Base-by-base conservation (phyloP, 2,797 vertebrate species). In the Semotilus atromaculatus region DNA sequence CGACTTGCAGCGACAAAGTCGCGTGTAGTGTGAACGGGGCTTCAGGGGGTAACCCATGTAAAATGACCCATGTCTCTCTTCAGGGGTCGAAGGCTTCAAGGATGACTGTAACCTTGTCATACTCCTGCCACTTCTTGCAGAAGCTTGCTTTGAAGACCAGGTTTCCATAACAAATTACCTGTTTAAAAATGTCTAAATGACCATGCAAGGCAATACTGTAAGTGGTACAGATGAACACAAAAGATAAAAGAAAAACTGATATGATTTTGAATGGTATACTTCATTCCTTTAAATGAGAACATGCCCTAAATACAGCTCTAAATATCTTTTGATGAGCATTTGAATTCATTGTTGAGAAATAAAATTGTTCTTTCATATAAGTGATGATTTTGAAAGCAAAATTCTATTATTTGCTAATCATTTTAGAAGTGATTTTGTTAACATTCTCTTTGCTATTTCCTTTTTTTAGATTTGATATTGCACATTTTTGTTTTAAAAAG, bases 1-100 rank as follows among this genome's bases (percentile, higher is more conserved):
- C n/a, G n/a, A n/a, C n/a, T n/a, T n/a, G n/a, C n/a, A n/a, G n/a
- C n/a, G n/a, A n/a, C n/a, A n/a, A n/a, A n/a, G n/a, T n/a, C n/a
- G n/a, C n/a, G n/a, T n/a, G n/a, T n/a, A n/a, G n/a, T n/a, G n/a
- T n/a, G n/a, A n/a, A n/a, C n/a, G n/a, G n/a, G n/a, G n/a, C n/a
- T n/a, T n/a, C 29, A 18, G 43, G 43, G 7, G 76, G 3, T 66
- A 16, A 51, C 51, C 13, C 1, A 67, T 68, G 45, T 68, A 23
- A 68, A 36, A 67, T n/a, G 29, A 68, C n/a, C n/a, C n/a, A n/a
- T n/a, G n/a, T 76, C 7, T 60, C 43, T 66, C 38, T 66, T 66
- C 2, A 66, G 26, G 11, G 11, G 40, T 51, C 26, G 19, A 45
- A 43, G 13, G 4, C 19, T 66, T 64, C 18, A 43, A 29, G 26